Percentiles rank a stretch among this genome's conserved stretches.
Evolutionary conservation across 2,797 vertebrate species (phyloP).

Genomic region (Triplophysa yarkandensis): DNA sequence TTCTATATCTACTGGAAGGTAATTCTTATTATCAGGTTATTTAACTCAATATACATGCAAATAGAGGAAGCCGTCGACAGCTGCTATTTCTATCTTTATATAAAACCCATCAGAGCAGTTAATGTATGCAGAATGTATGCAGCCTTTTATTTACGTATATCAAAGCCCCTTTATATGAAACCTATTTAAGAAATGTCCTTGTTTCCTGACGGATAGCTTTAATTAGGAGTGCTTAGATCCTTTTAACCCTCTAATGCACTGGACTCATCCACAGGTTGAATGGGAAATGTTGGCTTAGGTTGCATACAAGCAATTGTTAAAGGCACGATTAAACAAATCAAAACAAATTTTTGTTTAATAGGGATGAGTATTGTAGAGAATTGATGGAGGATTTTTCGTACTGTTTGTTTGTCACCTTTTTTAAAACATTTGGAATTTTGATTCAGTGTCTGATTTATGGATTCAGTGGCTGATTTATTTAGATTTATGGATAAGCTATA

Average conservation of each 20-base stretch:
- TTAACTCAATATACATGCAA: slow-evolving; percentile 38
- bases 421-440: too few species aligned
- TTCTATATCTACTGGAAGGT: not conserved
- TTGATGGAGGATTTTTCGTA: not conserved
- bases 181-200: not conserved
- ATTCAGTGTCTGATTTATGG: too few species aligned
- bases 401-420: not conserved
- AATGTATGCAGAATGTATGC: not conserved
- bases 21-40: too few species aligned
- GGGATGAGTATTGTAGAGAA: not conserved
- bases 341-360: not conserved
- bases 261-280: not conserved
- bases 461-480: too few species aligned
- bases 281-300: not conserved
- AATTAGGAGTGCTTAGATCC: slow-evolving; percentile 3
- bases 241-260: not conserved
- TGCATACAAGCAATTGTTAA: not conserved
- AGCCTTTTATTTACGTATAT: slow-evolving; percentile 9
- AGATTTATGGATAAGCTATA: too few species aligned
- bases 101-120: slow-evolving; percentile 7
- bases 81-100: not conserved
- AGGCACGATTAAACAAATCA: not conserved
- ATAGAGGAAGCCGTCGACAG: slow-evolving; percentile 11
- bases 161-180: not conserved
- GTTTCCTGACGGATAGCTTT: not conserved